Evolutionary conservation across 23 tunicate genomes (phyloP), one percentile per base, ranked within the genome.

Genomic region (Oikopleura vanhoeffeni): DNA sequence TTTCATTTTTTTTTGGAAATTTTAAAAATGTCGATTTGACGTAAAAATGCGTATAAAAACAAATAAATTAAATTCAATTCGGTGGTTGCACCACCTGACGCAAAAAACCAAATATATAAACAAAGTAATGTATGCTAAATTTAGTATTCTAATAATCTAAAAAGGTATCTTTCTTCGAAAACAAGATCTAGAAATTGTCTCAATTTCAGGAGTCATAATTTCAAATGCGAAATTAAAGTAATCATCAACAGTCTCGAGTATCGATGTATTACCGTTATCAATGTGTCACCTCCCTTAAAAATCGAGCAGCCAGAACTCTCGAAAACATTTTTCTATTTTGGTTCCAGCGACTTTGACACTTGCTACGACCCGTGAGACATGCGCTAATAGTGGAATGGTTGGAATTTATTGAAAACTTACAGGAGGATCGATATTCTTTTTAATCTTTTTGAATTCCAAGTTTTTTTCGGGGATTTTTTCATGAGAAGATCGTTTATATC

Each of bases 241-340:
- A 71, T 71, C 79, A 71, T 32, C 79, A 71, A 30, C 79, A 71
- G 79, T 71, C 79, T 2, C 27, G 32, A 71, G 79, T 71, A n/a
- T 24, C 34, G 79, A 2, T 18, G 36, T 2, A 32, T 3, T 2
- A 71, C 79, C 2, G 79, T 71, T 38, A 71, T 38, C 4, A 24
- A 4, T 2, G 32, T 30, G 27, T 28, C 36, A 4, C 79, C 3
- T 3, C 35, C 32, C 34, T 71, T 71, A 71, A 71, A 71, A 71
- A 71, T 71, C 38, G 79, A 33, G 36, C 36, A 33, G 2, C 79
- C 79, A 18, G 79, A 71, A 30, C 79, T 13, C 2, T 18, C 79
- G 79, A 71, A 71, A 71, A 30, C 27, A 71, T 30, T 13, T 71
- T 18, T 2, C 34, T 38, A 71, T 71, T 71, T 30, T 71, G 3